Conservation (phyloP, 2,797 vertebrate genomes). For the Acipenser transmontanus region DNA sequence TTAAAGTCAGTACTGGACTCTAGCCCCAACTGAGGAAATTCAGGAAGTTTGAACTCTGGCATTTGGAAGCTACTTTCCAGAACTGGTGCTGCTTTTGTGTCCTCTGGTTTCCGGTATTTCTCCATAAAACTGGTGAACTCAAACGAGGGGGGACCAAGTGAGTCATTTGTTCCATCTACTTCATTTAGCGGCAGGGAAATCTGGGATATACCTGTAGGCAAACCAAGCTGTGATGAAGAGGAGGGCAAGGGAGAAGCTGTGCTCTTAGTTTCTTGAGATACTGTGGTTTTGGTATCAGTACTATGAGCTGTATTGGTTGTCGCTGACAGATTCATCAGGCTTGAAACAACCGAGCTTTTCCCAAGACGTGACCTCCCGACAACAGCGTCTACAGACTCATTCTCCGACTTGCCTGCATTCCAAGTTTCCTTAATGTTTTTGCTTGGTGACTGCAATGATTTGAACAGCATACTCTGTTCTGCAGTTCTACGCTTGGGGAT, state of each 20-base stretch:
- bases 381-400: conserved; percentile 42
- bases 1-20: conserved; percentile 24
- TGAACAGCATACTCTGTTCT: conserved; percentile 73
- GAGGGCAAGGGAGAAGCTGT: conserved; percentile 22
- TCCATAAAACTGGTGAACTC: conserved; percentile 66
- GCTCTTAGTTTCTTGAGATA: conserved; percentile 22
- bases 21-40: conserved; percentile 24
- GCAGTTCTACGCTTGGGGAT: conserved; percentile 61
- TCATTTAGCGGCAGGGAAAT: conserved; percentile 18
- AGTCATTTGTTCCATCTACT: conserved; percentile 28
- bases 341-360: conserved; percentile 83
- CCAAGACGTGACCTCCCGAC: conserved; percentile 70
- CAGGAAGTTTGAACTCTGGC: conserved; percentile 16
- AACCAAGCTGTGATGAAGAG: not conserved
- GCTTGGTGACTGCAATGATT: conserved; percentile 47
- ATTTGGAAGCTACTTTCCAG: conserved; percentile 26
- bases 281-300: conserved; percentile 20
- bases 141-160: conserved; percentile 38
- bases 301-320: conserved; percentile 18
- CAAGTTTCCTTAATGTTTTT: conserved; percentile 32
- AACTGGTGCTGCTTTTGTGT: conserved; percentile 41
- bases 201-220: too few species aligned
- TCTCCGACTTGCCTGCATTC: conserved; percentile 47
- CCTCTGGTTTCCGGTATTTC: conserved; percentile 59
- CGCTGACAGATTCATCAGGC: conserved; percentile 49